Percentiles rank a stretch among this genome's conserved stretches.
These are phyloP conservation scores for Origma solitaria DNA, from an alignment of 2,113 vertebrate species.

Conservation along the genomic window DNA sequence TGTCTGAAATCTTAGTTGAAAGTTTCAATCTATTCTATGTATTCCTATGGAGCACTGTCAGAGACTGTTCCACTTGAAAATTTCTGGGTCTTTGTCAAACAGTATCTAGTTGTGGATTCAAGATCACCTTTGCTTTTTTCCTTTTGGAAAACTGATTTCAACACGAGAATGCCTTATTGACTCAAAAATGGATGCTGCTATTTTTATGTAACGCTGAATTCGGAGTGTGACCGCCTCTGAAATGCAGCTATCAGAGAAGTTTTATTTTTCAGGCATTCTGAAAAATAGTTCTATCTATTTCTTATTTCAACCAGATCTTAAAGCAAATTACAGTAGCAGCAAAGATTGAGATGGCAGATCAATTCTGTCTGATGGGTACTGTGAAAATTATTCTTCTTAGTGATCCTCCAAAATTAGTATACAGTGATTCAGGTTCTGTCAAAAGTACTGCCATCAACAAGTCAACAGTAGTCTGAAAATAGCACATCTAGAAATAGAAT, in stretches of 20 bases:
- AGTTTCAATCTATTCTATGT: not conserved
- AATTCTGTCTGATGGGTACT: not conserved
- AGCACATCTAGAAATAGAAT: not conserved
- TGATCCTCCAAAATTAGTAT: not conserved
- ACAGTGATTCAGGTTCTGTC: not conserved
- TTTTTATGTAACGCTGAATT: not conserved
- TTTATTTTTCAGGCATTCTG: not conserved
- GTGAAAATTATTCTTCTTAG: not conserved
- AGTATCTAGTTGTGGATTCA: not conserved
- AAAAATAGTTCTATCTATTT: not conserved
- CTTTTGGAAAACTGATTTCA: not conserved
- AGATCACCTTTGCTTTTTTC: not conserved
- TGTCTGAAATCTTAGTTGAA: not conserved
- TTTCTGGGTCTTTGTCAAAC: not conserved
- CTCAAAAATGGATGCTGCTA: not conserved
- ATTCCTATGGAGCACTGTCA: not conserved
- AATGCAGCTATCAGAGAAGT: not conserved
- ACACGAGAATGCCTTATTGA: not conserved
- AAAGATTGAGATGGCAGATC: not conserved
- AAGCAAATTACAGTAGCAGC: not conserved
- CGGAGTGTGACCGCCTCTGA: not conserved
- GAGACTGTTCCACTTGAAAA: not conserved
- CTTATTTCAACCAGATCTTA: not conserved
- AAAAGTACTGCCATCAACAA: not conserved
- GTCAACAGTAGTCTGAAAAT: constrained; percentile 20